Percentiles rank a stretch among this genome's conserved stretches.
Evolutionary conservation across 2,797 vertebrate species (phyloP).

Genomic region (Catostomus latipinnis): DNA sequence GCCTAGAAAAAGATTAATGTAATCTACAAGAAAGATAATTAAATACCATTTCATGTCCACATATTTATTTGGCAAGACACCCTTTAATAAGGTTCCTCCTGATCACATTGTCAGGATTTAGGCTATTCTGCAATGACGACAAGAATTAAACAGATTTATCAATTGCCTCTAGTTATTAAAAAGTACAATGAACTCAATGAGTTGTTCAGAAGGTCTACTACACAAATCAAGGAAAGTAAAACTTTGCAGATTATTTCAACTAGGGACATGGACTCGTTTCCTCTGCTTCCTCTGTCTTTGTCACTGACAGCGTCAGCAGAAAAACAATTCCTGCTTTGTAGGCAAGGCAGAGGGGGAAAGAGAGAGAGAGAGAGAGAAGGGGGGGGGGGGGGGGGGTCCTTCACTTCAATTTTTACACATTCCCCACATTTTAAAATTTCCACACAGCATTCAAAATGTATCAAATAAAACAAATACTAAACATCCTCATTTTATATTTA

Average conservation of each 20-base stretch:
- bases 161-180: neutral
- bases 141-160: too few relatives aligned
- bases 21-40: too few relatives aligned
- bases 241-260: neutral
- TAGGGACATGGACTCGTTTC: neutral
- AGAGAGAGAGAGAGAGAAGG: too few relatives aligned
- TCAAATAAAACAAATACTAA: neutral
- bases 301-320: slow-evolving; percentile 35
- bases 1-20: too few relatives aligned
- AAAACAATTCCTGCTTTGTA: slow-evolving; percentile 43
- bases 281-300: neutral
- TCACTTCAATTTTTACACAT: neutral
- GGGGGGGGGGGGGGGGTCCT: neutral
- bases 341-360: neutral
- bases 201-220: neutral
- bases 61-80: too few relatives aligned
- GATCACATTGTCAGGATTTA: too few relatives aligned
- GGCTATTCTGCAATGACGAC: too few relatives aligned
- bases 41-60: too few relatives aligned
- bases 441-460: neutral
- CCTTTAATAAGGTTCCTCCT: too few relatives aligned
- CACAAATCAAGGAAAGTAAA: neutral
- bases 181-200: neutral
- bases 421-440: neutral
- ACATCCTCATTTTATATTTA: neutral